Base-by-base conservation (phyloP, 2,888 invertebrate genomes). In the Diarsia dahlii region DNA sequence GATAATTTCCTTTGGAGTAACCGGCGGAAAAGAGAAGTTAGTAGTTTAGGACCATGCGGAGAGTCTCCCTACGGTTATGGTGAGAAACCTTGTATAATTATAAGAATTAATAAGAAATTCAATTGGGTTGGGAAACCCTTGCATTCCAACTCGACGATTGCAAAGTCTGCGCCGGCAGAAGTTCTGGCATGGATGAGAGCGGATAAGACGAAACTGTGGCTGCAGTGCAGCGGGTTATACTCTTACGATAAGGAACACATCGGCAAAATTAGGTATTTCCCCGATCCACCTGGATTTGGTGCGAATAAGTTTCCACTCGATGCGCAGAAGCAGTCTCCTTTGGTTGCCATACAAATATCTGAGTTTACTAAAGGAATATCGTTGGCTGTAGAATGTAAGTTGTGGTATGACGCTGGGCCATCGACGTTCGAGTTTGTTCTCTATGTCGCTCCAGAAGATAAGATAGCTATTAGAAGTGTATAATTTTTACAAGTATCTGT, bases 221-320 rank as follows among this genome's bases (percentile, higher is more conserved):
- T 96, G 20, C 89, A 93, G 71, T 96, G 96, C 80, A 85, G 84
- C 5, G 96, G 96, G 0, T 91, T 87, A 48, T 91, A 95, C 84
- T 84, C 93, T 0, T 94, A 95, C 82, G 96, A 96, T 84, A 92
- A 91, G 48, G 95, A 96, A 71, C 96, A 96, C 80, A 89, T 96
- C 70, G 94, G 94, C 0, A 91, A 56, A 12, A 92, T 96, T 78
- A 90, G 86, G 34, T 96, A 96, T 75, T 93, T 91, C 76, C 96
- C 96, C 0, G 84, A 96, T 76, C 96, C 96, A 0, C 96, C 96
- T 2, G 96, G 96, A 10, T 91, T 94, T 71, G 94, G 95, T 64
- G 91, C 95, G 0, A 80, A 81, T 6, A 56, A 88, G 45, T 95
- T 93, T 73, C 95, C 96, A 8, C 75, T 94, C 12, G 84, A 88